Percentiles rank a stretch among this genome's conserved stretches.
phyloP scores from a whole-genome alignment of 2,888 invertebrate species.

The Endomychus coccineus region DNA sequence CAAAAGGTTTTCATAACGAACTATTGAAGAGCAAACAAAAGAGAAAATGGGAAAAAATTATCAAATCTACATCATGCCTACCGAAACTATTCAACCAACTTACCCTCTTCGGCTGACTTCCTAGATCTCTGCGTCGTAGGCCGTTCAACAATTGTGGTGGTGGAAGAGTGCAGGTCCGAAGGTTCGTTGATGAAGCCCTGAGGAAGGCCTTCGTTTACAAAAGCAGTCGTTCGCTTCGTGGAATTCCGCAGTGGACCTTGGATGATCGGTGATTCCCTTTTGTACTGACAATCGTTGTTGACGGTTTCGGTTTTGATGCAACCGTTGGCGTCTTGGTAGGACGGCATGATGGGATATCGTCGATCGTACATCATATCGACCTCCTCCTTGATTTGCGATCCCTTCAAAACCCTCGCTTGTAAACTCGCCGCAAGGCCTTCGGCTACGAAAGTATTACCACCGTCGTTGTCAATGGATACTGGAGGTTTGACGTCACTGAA shows the following conservation, averaged over 20 bases:
- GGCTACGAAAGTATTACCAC: slow-evolving; percentile 41
- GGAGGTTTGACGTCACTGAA: slow-evolving; percentile 56
- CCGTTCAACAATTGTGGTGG: slow-evolving; percentile 45
- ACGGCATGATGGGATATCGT: slow-evolving; percentile 29
- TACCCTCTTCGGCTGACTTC: slow-evolving; percentile 49
- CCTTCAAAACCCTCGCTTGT: slow-evolving; percentile 64
- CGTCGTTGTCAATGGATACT: slow-evolving; percentile 26
- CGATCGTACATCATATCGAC: slow-evolving; percentile 27
- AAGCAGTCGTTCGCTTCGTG: slow-evolving; percentile 35
- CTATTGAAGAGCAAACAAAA: too few relatives aligned
- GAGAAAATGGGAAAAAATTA: too few relatives aligned
- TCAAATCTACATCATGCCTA: too few relatives aligned
- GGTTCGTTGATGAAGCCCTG: slow-evolving; percentile 13
- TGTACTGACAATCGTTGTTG: slow-evolving; percentile 36
- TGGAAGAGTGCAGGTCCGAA: too few relatives aligned
- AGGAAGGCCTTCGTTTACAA: slow-evolving; percentile 4
- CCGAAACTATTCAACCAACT: too few relatives aligned
- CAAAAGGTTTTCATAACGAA: too few relatives aligned
- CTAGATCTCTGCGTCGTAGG: slow-evolving; percentile 36
- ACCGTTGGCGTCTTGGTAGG: slow-evolving; percentile 28
- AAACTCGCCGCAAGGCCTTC: slow-evolving; percentile 76
- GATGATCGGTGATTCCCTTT: slow-evolving; percentile 48
- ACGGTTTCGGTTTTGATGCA: slow-evolving; percentile 34
- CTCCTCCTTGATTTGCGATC: slow-evolving; percentile 43
- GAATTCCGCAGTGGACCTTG: slow-evolving; percentile 45